Conservation (phyloP, 2,797 vertebrate species). For the Bryconaethiops microstoma region DNA sequence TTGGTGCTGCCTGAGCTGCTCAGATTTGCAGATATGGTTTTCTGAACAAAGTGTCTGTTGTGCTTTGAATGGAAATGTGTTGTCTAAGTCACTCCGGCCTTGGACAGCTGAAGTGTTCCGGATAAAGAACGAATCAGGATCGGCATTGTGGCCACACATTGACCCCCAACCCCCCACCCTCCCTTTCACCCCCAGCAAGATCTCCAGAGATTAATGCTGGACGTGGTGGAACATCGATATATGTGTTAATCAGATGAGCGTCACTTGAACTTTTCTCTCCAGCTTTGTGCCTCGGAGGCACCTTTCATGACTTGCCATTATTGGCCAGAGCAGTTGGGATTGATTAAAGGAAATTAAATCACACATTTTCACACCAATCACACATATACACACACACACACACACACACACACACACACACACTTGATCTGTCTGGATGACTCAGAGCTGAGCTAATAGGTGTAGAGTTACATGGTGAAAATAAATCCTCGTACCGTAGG, state of each 20-base stretch:
- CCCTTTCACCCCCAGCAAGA: slow-evolving; percentile 3
- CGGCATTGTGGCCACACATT: background rate
- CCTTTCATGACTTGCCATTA: slow-evolving; percentile 35
- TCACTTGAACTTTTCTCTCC: slow-evolving; percentile 52
- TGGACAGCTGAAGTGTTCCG: slow-evolving; percentile 31
- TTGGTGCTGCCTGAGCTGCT: background rate
- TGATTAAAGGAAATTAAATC: slow-evolving; percentile 48
- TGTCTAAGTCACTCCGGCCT: slow-evolving; percentile 13
- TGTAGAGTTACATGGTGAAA: slow-evolving; percentile 4
- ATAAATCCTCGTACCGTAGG: background rate
- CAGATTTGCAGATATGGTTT: slow-evolving; percentile 31
- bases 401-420: slow-evolving; percentile 3
- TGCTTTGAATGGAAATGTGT: slow-evolving; percentile 22
- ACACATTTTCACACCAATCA: slow-evolving; percentile 5
- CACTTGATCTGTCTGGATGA: slow-evolving; percentile 19
- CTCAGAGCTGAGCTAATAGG: slow-evolving; percentile 34
- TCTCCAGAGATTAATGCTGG: slow-evolving; percentile 21
- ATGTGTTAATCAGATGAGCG: slow-evolving; percentile 49
- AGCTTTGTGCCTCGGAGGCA: slow-evolving; percentile 32
- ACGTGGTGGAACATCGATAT: slow-evolving; percentile 43
- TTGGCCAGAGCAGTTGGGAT: slow-evolving; percentile 16
- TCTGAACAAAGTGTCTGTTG: slow-evolving; percentile 35
- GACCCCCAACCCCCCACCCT: background rate
- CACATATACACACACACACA: slow-evolving; percentile 9
- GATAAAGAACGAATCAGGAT: slow-evolving; percentile 29